These are phyloP conservation scores for Gari tellinella DNA, from an alignment of 2,888 invertebrate species.

Conservation along the genomic window DNA sequence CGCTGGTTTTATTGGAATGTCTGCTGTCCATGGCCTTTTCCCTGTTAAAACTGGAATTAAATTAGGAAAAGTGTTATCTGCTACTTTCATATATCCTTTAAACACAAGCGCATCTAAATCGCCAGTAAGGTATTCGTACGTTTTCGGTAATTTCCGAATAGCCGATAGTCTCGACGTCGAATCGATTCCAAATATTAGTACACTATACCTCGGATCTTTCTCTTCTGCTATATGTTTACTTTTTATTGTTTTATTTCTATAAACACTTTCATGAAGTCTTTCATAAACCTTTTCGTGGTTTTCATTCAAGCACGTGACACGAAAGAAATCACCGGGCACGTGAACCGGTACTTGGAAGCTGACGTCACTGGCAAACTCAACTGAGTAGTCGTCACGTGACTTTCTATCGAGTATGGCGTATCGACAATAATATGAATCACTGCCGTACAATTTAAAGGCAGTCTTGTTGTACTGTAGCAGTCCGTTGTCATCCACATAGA, in stretches of 20 bases:
- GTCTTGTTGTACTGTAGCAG: slow-evolving; percentile 50
- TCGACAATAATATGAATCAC: slow-evolving; percentile 32
- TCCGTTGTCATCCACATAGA: slow-evolving; percentile 53
- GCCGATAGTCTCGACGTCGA: slow-evolving; percentile 66
- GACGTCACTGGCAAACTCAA: slow-evolving; percentile 50
- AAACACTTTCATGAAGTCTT: slow-evolving; percentile 57
- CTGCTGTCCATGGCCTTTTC: slow-evolving; percentile 48
- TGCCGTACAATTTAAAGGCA: slow-evolving; percentile 18
- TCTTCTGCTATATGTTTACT: slow-evolving; percentile 17
- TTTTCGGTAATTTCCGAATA: slow-evolving; percentile 67
- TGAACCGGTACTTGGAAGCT: slow-evolving; percentile 37
- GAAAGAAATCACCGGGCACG: slow-evolving; percentile 59
- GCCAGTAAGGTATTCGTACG: slow-evolving; percentile 61
- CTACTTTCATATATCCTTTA: slow-evolving; percentile 70
- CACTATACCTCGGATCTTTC: slow-evolving; percentile 40
- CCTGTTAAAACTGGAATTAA: slow-evolving; percentile 66
- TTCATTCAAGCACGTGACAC: slow-evolving; percentile 51
- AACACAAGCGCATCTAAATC: slow-evolving; percentile 57
- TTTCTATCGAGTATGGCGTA: slow-evolving; percentile 48
- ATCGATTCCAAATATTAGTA: slow-evolving; percentile 67
- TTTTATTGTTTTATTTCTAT: slow-evolving; percentile 9
- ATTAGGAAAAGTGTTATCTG: slow-evolving; percentile 69
- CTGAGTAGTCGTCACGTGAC: slow-evolving; percentile 52
- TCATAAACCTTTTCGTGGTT: slow-evolving; percentile 42
- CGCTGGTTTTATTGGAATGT: slow-evolving; percentile 36